Conservation (phyloP, 1,140 invertebrate genomes). For the Carcinoscorpius rotundicauda region DNA sequence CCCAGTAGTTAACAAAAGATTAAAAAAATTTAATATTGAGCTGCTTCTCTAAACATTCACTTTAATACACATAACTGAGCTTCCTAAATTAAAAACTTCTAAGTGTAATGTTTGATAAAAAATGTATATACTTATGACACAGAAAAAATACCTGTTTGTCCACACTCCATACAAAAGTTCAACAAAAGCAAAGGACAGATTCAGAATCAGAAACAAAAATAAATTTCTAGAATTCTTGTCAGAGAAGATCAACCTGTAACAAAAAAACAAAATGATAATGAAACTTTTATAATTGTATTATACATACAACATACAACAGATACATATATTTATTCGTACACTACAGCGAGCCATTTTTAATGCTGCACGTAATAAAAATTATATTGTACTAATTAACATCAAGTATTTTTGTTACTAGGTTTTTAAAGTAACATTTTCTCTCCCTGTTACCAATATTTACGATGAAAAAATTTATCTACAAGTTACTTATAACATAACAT, state of each 20-base stretch:
- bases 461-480: too few relatives aligned
- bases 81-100: neutral
- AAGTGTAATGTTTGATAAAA: too few relatives aligned
- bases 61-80: neutral
- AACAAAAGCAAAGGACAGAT: conserved; percentile 91
- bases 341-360: conserved; percentile 3
- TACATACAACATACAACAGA: neutral
- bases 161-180: conserved; percentile 89
- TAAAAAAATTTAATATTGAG: neutral
- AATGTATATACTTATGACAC: neutral
- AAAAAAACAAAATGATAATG: conserved; percentile 15
- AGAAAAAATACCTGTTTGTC: conserved; percentile 62
- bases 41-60: neutral
- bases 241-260: conserved; percentile 71
- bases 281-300: too few relatives aligned
- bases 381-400: conserved; percentile 3
- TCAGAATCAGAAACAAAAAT: conserved; percentile 86
- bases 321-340: conserved; percentile 3
- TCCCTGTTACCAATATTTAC: too few relatives aligned
- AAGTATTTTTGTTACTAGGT: conserved; percentile 1
- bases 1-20: neutral
- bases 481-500: too few relatives aligned
- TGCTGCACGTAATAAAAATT: neutral
- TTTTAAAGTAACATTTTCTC: neutral
- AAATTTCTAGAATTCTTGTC: conserved; percentile 87